phyloP scores from a whole-genome alignment of 37 sponge, comb jelly and placozoan species.

The Mnemiopsis leidyi region DNA sequence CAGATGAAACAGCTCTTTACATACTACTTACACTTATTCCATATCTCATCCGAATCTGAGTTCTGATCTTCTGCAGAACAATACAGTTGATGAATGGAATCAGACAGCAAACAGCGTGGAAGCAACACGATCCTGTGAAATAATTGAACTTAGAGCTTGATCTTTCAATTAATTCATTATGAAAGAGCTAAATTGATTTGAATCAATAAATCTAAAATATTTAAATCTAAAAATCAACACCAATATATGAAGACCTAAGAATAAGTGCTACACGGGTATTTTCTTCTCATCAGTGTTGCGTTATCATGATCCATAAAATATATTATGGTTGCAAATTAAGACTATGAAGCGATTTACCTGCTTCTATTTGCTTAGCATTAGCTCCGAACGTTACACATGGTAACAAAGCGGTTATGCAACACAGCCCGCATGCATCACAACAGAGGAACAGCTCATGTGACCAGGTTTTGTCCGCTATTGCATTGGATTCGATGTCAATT shows the following conservation, averaged over 20 bases:
- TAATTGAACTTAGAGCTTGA: no score
- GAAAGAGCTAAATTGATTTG: no score
- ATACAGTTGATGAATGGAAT: conserved; percentile 20
- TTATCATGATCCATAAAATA: no score
- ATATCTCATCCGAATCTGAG: not conserved
- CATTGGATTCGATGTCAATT: not conserved
- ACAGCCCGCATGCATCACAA: conserved; percentile 21
- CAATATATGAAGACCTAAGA: no score
- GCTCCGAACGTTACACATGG: conserved; percentile 11
- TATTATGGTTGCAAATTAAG: no score
- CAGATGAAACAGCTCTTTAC: no score
- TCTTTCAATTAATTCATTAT: no score
- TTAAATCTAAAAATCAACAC: no score
- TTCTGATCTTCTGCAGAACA: not conserved
- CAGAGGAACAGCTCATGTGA: not conserved
- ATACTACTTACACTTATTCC: not conserved
- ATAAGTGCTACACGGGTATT: no score
- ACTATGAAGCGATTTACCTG: no score
- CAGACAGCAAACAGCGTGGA: not conserved
- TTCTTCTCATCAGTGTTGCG: no score
- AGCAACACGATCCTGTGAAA: not conserved
- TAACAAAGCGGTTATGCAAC: not conserved
- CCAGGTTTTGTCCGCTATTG: not conserved
- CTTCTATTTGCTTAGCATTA: not conserved
- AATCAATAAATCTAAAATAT: no score